Evolutionary conservation across 2,113 vertebrate genomes (phyloP), one percentile per base, ranked within the genome.

Genomic region (Tachycineta bicolor): DNA sequence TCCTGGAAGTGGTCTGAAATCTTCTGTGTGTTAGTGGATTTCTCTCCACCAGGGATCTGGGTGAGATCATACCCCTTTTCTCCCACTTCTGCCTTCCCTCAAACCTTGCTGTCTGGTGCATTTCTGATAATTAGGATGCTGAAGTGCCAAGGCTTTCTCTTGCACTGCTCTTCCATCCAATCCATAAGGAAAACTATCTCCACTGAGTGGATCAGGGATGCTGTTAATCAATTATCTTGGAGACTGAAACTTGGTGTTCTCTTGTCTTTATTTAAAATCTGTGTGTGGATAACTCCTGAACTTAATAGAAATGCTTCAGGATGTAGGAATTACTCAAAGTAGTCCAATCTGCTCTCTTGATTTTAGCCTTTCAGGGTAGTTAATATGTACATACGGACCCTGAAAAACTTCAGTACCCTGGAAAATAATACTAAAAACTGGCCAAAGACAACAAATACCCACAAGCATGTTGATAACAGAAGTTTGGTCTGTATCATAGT

Each of bases 401-500:
- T 63, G 55, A 60, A 69, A 62, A 69, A 9, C 55, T 69, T 55
- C 19, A 49, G 46, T 69, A 53, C 55, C 47, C 47, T 78, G 71
- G 55, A 59, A 70, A 43, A 47, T 11, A 10, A 3, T 49, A 46
- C 18, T 53, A 80, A 86, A 80, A 86, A 39, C 50, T 39, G 13
- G 29, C 60, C 88, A 93, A 93, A 91, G 64, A 63, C 55, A 77
- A 50, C 63, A 80, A 62, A 81, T 90, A 52, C 7, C 24, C 26
- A 11, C 46, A 71, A 25, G 26, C 68, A 15, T 5, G 3, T 47
- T 63, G 46, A 53, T 92, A 86, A 79, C 28, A 34, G 28, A 23
- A 62, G 19, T 65, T 80, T 58, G 71, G 59, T 75, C 55, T 77
- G 25, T 69, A 11, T 90, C n/a, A 46, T 80, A 41, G 77, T 65